These are phyloP conservation scores for Ormyrus rosae DNA, from an alignment of 2,888 invertebrate species.

Conservation along the genomic window DNA sequence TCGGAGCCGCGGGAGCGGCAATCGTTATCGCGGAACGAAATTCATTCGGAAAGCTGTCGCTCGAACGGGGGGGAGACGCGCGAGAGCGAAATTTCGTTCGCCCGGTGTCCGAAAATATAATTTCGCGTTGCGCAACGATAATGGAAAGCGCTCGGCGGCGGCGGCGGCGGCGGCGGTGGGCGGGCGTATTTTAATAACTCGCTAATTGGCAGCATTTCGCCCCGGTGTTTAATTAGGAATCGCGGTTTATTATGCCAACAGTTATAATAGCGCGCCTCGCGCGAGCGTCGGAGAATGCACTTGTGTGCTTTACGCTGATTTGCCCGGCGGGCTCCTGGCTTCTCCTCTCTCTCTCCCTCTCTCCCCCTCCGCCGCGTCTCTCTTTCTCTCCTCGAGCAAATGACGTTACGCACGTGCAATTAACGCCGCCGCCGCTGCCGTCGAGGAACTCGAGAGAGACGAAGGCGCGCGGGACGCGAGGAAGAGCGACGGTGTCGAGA, in stretches of 20 bases:
- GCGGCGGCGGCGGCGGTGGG: not conserved
- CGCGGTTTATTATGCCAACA: conserved; percentile 56
- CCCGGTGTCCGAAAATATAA: conserved; percentile 1
- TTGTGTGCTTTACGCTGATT: conserved; percentile 35
- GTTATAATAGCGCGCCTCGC: conserved; percentile 45
- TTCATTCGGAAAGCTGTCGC: not conserved
- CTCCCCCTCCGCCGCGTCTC: conserved; percentile 18
- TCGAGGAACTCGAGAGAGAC: not conserved
- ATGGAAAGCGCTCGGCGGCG: conserved; percentile 24
- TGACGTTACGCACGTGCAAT: conserved; percentile 30
- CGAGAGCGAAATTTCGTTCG: not conserved
- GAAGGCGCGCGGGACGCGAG: too few species aligned
- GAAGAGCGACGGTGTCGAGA: too few species aligned
- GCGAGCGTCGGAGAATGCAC: not conserved
- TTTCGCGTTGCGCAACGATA: conserved; percentile 29
- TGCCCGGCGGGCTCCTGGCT: conserved; percentile 12
- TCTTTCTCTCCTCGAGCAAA: conserved; percentile 10
- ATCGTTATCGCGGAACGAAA: conserved; percentile 38
- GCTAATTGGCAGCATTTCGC: conserved; percentile 48
- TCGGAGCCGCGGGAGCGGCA: conserved; percentile 2
- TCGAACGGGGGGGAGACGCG: too few species aligned
- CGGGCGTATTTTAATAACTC: conserved; percentile 54
- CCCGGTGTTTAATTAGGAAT: conserved; percentile 52
- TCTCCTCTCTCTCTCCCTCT: not conserved
- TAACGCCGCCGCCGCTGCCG: conserved; percentile 7